Evolutionary conservation across 1,140 invertebrate species (phyloP).

Genomic region (Saccostrea cuccullata): DNA sequence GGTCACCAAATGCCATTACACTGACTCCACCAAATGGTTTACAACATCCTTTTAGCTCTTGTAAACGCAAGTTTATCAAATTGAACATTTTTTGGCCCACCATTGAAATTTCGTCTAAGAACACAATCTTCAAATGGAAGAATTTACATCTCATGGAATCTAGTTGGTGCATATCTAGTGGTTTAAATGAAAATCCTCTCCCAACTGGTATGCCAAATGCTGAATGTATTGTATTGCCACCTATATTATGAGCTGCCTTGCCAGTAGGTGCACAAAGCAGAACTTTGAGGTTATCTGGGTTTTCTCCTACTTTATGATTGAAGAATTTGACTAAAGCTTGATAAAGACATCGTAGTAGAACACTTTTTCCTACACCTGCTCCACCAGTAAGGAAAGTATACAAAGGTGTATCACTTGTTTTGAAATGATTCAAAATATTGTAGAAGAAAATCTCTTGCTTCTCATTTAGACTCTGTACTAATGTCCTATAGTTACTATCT

Average conservation of each 20-base stretch:
- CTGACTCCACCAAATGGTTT: too few relatives aligned
- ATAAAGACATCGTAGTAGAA: conserved; percentile 47
- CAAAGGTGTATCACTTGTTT: too few relatives aligned
- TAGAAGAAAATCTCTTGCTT: conserved; percentile 48
- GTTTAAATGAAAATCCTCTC: too few relatives aligned
- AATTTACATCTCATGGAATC: conserved; percentile 48
- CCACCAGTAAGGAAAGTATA: conserved; percentile 51
- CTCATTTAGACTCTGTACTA: conserved; percentile 49
- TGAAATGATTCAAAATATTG: conserved; percentile 28
- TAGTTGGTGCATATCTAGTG: conserved; percentile 55
- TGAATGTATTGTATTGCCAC: conserved; percentile 53
- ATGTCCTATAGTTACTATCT: conserved; percentile 39
- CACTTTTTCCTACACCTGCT: conserved; percentile 50
- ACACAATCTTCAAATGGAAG: conserved; percentile 48
- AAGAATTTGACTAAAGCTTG: conserved; percentile 49
- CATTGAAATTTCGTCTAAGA: conserved; percentile 65
- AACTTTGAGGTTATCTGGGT: conserved; percentile 44
- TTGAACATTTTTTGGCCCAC: too few relatives aligned
- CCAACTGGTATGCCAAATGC: conserved; percentile 60
- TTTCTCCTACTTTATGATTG: conserved; percentile 40
- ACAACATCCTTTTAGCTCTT: too few relatives aligned
- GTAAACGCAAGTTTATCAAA: too few relatives aligned
- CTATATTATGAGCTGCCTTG: conserved; percentile 62
- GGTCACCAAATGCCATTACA: too few relatives aligned
- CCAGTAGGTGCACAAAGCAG: conserved; percentile 60